A percentile compares a stretch with the other conserved stretches of the same genome.
Conservation (phyloP, 2,888 invertebrate species). For the Anoncus sp. region DNA sequence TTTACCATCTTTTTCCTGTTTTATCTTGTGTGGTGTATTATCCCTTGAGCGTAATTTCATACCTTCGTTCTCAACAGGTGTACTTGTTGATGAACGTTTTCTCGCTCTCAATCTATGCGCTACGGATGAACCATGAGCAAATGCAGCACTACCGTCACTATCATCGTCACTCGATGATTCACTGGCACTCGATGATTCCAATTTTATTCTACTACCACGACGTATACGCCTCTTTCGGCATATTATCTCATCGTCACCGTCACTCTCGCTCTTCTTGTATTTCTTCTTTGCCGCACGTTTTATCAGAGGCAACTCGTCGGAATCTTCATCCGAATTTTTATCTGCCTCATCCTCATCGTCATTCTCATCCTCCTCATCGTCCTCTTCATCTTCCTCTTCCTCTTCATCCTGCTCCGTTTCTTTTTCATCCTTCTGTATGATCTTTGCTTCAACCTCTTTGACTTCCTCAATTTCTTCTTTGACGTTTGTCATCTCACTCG, state of each 20-base stretch:
- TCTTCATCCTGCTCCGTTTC: slow-evolving; percentile 69
- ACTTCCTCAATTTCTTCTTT: slow-evolving; percentile 65
- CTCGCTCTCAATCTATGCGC: slow-evolving; percentile 79
- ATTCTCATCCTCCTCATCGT: slow-evolving; percentile 68
- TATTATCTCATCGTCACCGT: slow-evolving; percentile 74
- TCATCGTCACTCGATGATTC: slow-evolving; percentile 77
- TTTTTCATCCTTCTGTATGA: slow-evolving; percentile 44
- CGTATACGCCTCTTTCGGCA: slow-evolving; percentile 76
- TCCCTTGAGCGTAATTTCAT: slow-evolving; percentile 79
- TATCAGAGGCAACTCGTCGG: slow-evolving; percentile 78
- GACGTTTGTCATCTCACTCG: slow-evolving; percentile 48
- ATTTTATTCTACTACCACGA: slow-evolving; percentile 78
- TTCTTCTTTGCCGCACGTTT: slow-evolving; percentile 74
- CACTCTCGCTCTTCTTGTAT: slow-evolving; percentile 70
- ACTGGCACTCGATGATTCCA: slow-evolving; percentile 79
- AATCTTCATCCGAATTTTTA: slow-evolving; percentile 74
- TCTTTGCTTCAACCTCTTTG: slow-evolving; percentile 70
- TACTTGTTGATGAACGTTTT: slow-evolving; percentile 75
- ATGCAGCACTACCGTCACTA: slow-evolving; percentile 74
- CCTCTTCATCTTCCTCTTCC: slow-evolving; percentile 66
- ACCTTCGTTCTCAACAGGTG: slow-evolving; percentile 74
- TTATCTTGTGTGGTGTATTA: slow-evolving; percentile 76
- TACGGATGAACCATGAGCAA: slow-evolving; percentile 75
- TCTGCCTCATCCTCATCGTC: slow-evolving; percentile 68
- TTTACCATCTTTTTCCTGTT: slow-evolving; percentile 76